Conservation (phyloP, 2,797 vertebrate genomes). For the Pipistrellus nathusii region DNA sequence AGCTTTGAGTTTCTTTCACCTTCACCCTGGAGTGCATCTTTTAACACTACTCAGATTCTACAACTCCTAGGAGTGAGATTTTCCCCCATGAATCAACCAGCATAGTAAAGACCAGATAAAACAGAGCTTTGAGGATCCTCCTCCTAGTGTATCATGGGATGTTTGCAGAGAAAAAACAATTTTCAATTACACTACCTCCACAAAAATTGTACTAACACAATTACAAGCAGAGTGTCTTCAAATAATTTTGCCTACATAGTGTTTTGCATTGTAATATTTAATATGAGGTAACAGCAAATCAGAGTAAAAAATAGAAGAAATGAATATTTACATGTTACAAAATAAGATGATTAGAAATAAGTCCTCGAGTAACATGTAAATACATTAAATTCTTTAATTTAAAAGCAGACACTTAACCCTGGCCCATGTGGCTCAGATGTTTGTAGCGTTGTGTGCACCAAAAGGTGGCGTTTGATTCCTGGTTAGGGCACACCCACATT, state of each 20-base stretch:
- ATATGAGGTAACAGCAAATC: not conserved
- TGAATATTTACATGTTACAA: not conserved
- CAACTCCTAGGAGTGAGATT: not conserved
- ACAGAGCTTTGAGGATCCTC: not conserved
- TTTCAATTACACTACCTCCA: not conserved
- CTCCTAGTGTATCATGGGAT: not conserved
- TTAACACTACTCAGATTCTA: not conserved
- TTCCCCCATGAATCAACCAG: not conserved
- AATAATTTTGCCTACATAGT: not conserved
- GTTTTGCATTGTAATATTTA: constrained; percentile 23
- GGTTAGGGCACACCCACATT: not conserved
- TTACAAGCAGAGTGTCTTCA: not conserved
- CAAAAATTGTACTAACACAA: not conserved
- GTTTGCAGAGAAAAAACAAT: constrained; percentile 4
- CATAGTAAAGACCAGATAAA: not conserved
- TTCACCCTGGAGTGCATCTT: not conserved
- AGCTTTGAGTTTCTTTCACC: not conserved
- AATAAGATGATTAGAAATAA: constrained; percentile 22
- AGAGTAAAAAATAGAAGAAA: not conserved
- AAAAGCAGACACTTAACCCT: not conserved
- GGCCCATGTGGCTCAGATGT: not conserved
- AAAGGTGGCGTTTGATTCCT: not conserved
- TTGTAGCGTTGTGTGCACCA: not conserved
- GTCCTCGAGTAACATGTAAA: not conserved
- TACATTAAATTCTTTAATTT: not conserved